phyloP scores from a whole-genome alignment of 2,888 invertebrate genomes.

The Shargacucullia verbasci region DNA sequence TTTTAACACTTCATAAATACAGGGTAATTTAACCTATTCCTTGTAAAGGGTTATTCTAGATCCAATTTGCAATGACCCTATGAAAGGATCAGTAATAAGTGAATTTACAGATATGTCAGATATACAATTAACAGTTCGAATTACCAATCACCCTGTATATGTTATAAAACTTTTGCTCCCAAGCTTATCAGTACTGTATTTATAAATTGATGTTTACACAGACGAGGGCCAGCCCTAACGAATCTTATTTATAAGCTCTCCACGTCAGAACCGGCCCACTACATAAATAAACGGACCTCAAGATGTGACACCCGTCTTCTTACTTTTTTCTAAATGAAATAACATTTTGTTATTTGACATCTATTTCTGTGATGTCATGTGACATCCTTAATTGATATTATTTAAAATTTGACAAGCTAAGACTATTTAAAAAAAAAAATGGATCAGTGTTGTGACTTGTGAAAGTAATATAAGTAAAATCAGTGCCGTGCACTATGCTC shows the following conservation, averaged over 20 bases:
- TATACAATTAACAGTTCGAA: too few relatives aligned
- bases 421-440: too few relatives aligned
- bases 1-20: too few relatives aligned
- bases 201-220: slow-evolving; percentile 50
- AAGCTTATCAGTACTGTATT: slow-evolving; percentile 4
- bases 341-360: slow-evolving; percentile 47
- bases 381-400: slow-evolving; percentile 15
- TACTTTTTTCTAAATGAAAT: slow-evolving; percentile 40
- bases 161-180: not conserved
- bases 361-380: slow-evolving; percentile 37
- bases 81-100: too few relatives aligned
- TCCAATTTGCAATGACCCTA: too few relatives aligned
- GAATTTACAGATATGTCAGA: too few relatives aligned
- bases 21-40: too few relatives aligned
- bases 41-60: too few relatives aligned
- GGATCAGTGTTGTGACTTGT: too few relatives aligned
- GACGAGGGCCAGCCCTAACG: slow-evolving; percentile 63
- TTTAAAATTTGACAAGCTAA: slow-evolving; percentile 2
- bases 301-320: slow-evolving; percentile 58
- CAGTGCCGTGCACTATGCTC: too few relatives aligned
- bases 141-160: too few relatives aligned
- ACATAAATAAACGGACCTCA: slow-evolving; percentile 66
- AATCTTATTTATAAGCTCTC: slow-evolving; percentile 73
- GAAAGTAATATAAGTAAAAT: too few relatives aligned
- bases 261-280: slow-evolving; percentile 63